These are phyloP conservation scores for Neoascia interrupta DNA, from an alignment of 2,888 invertebrate species.

Conservation along the genomic window DNA sequence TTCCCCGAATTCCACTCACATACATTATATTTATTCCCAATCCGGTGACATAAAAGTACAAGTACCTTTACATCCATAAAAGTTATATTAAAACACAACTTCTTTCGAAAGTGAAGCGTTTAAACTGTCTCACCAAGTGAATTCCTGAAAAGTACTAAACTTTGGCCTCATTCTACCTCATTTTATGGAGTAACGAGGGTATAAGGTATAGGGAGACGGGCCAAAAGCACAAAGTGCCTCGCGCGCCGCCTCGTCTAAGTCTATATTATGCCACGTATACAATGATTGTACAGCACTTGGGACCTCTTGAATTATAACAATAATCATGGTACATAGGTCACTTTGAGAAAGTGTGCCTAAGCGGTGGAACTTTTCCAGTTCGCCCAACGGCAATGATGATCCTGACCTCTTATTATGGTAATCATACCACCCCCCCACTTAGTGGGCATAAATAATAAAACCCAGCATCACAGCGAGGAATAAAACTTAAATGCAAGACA, in stretches of 20 bases:
- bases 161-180: slow-evolving; percentile 32
- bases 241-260: no score
- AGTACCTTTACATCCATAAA: no score
- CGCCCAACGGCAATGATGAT: slow-evolving; percentile 38
- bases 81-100: no score
- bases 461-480: slow-evolving; percentile 25
- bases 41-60: no score
- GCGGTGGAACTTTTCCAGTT: slow-evolving; percentile 9
- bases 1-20: no score
- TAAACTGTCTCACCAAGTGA: slow-evolving; percentile 18
- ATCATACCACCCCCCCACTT: slow-evolving; percentile 29
- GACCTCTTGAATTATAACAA: slow-evolving; percentile 42
- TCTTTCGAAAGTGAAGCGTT: no score
- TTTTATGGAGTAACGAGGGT: no score
- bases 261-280: no score
- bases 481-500: slow-evolving; percentile 57
- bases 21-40: no score
- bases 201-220: no score
- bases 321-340: slow-evolving; percentile 50
- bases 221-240: no score
- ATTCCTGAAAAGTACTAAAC: slow-evolving; percentile 26
- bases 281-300: no score
- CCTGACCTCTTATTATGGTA: slow-evolving; percentile 66
- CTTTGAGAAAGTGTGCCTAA: slow-evolving; percentile 2
- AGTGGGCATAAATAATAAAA: slow-evolving; percentile 62